Evolutionary conservation across 2,113 vertebrate genomes (phyloP).

Genomic region (Lanius collurio): DNA sequence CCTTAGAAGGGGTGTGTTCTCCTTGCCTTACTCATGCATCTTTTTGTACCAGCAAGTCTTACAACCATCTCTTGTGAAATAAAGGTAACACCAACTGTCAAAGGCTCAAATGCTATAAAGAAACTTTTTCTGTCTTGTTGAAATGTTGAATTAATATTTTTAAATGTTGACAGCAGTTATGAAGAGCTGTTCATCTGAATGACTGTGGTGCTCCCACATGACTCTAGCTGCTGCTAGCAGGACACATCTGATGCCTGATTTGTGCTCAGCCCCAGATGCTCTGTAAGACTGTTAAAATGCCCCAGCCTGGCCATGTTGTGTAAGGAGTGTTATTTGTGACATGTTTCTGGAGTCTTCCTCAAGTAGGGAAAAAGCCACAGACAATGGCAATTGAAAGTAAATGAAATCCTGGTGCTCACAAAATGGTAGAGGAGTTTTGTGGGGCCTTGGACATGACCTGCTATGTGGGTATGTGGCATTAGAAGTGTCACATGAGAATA

Average conservation of each 20-base stretch:
- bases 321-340: neutral
- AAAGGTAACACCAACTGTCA: neutral
- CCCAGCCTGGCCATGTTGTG: neutral
- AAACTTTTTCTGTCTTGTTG: neutral
- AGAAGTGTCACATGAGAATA: neutral
- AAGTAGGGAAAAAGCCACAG: neutral
- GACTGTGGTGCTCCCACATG: rapidly evolving
- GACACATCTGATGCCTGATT: neutral
- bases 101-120: neutral
- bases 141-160: neutral
- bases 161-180: neutral
- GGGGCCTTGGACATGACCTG: neutral
- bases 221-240: neutral
- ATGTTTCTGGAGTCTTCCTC: neutral
- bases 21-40: neutral
- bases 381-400: neutral
- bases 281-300: neutral
- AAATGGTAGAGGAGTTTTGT: neutral
- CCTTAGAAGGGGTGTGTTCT: neutral
- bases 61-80: neutral
- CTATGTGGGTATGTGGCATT: neutral
- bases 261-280: neutral
- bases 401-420: neutral
- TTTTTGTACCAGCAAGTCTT: neutral
- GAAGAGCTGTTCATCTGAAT: neutral